Evolutionary conservation across 2,888 invertebrate genomes (phyloP).

Genomic region (Eupithecia subfuscata): DNA sequence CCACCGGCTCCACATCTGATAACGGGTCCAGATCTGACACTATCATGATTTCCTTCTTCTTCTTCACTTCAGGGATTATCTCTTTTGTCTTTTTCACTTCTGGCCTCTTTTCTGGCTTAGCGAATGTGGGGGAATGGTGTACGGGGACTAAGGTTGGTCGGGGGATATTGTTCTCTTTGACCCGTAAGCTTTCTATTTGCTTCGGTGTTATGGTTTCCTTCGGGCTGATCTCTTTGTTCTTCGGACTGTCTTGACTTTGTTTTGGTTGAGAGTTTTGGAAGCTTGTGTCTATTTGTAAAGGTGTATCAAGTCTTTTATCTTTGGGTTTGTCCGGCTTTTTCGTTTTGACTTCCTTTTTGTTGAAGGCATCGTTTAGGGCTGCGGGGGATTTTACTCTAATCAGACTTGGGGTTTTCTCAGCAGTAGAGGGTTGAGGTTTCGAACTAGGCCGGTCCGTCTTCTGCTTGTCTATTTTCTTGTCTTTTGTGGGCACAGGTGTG

Average conservation of each 20-base stretch:
- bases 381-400: slow-evolving; percentile 77
- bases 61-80: slow-evolving; percentile 59
- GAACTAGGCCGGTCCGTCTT: slow-evolving; percentile 2
- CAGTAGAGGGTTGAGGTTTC: not conserved
- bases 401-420: slow-evolving; percentile 56
- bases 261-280: slow-evolving; percentile 53
- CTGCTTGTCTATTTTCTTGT: slow-evolving; percentile 56
- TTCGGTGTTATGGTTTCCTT: slow-evolving; percentile 70
- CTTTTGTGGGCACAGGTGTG: slow-evolving; percentile 67
- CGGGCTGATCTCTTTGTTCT: slow-evolving; percentile 66
- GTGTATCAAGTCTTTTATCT: slow-evolving; percentile 60
- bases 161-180: slow-evolving; percentile 73
- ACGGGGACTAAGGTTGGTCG: slow-evolving; percentile 71
- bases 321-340: slow-evolving; percentile 54
- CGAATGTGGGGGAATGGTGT: slow-evolving; percentile 75
- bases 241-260: slow-evolving; percentile 57
- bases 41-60: slow-evolving; percentile 74
- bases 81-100: slow-evolving; percentile 24
- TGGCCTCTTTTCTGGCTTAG: slow-evolving; percentile 73
- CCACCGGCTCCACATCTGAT: slow-evolving; percentile 65
- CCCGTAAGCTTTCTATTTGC: slow-evolving; percentile 69
- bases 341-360: slow-evolving; percentile 59
- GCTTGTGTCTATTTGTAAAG: slow-evolving; percentile 70
- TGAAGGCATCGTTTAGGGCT: slow-evolving; percentile 75
- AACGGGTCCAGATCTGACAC: slow-evolving; percentile 75